phyloP scores from a whole-genome alignment of 2,888 invertebrate species.

The Drosophila demipolita region DNA sequence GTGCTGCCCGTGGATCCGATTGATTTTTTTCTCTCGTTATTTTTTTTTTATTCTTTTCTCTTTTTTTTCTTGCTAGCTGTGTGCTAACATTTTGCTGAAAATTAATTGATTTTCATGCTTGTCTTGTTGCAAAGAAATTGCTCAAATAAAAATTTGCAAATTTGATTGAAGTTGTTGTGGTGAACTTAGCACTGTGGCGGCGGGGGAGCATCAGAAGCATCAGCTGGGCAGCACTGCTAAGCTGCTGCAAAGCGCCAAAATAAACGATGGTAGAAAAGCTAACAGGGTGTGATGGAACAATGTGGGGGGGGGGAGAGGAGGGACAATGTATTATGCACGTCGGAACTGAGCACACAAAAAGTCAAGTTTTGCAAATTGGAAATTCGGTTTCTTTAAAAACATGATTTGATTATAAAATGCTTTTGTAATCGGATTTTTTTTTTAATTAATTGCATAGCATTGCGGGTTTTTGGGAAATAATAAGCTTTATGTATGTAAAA shows the following conservation, averaged over 20 bases:
- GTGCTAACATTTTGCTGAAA: slow-evolving; percentile 79
- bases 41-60: slow-evolving; percentile 28
- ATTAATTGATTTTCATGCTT: slow-evolving; percentile 81
- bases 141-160: slow-evolving; percentile 79
- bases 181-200: slow-evolving; percentile 20
- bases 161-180: slow-evolving; percentile 78
- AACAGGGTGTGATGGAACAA: neutral
- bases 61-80: slow-evolving; percentile 38
- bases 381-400: slow-evolving; percentile 44
- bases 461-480: neutral
- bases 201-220: neutral
- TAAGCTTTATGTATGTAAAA: too few relatives aligned
- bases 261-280: slow-evolving; percentile 45
- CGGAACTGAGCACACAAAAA: slow-evolving; percentile 34
- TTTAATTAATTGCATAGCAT: slow-evolving; percentile 9
- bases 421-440: slow-evolving; percentile 13
- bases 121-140: slow-evolving; percentile 74
- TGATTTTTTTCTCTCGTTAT: slow-evolving; percentile 24
- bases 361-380: slow-evolving; percentile 32
- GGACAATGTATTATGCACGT: slow-evolving; percentile 9
- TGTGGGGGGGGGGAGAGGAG: neutral
- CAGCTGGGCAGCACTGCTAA: slow-evolving; percentile 53
- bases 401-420: slow-evolving; percentile 48
- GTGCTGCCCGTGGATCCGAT: slow-evolving; percentile 30
- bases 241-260: slow-evolving; percentile 74